phyloP scores from a whole-genome alignment of 1,140 invertebrate genomes.

The Formica exsecta region DNA sequence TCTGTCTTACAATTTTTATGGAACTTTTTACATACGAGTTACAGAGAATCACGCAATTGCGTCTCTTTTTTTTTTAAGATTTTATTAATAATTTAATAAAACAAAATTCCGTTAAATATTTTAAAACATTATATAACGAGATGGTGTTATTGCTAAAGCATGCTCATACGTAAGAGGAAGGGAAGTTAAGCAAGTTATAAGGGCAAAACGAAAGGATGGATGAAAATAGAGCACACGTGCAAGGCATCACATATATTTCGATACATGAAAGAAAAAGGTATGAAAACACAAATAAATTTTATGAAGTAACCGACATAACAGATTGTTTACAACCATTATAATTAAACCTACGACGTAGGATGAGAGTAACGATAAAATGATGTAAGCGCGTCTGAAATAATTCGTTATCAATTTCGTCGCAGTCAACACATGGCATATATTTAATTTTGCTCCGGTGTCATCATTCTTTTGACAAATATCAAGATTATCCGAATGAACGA shows the following conservation, averaged over 20 bases:
- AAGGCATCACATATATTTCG: conserved; percentile 12
- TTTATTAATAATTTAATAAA: neutral
- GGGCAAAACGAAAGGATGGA: neutral
- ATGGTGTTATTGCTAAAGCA: conserved; percentile 8
- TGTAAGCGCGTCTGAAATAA: conserved; percentile 38
- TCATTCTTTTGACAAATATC: conserved; percentile 19
- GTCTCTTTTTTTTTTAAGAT: neutral
- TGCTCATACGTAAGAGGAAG: neutral
- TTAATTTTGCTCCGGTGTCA: conserved; percentile 7
- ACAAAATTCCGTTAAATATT: conserved; percentile 7
- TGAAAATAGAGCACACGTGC: conserved; percentile 36
- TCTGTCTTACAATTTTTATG: neutral
- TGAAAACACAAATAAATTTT: conserved; percentile 47
- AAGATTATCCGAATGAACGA: conserved; percentile 36
- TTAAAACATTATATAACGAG: neutral
- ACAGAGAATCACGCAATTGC: neutral
- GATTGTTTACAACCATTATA: conserved; percentile 39
- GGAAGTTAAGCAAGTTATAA: conserved; percentile 28
- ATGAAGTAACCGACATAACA: neutral
- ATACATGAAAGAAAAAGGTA: conserved; percentile 30
- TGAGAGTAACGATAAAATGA: conserved; percentile 30
- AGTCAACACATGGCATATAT: neutral
- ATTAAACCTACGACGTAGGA: neutral
- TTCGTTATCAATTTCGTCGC: conserved; percentile 34
- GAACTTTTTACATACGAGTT: neutral